phyloP scores from a whole-genome alignment of 2,888 invertebrate species.

The Vannuccia rotundouncinata region DNA sequence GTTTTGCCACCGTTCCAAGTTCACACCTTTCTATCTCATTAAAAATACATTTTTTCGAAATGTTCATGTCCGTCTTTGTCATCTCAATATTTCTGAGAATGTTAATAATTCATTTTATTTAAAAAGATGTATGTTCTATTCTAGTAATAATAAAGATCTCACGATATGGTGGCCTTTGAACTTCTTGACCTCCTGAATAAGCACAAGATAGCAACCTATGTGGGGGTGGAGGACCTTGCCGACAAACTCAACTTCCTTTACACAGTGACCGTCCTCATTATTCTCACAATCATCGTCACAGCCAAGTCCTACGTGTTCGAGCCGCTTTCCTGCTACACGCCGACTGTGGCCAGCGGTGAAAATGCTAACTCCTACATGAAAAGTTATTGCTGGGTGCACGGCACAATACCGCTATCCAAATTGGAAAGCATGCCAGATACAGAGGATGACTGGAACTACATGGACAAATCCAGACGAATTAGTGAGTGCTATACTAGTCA shows the following conservation, averaged over 20 bases:
- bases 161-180: not conserved
- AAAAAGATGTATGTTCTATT: too few species aligned
- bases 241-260: constrained; percentile 38
- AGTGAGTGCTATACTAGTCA: constrained; percentile 22
- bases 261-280: constrained; percentile 32
- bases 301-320: constrained; percentile 32
- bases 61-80: too few species aligned
- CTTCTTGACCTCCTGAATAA: not conserved
- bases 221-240: constrained; percentile 39
- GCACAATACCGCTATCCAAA: constrained; percentile 29
- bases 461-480: constrained; percentile 31
- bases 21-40: too few species aligned
- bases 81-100: too few species aligned
- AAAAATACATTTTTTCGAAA: too few species aligned
- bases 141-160: too few species aligned
- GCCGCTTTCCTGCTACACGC: constrained; percentile 37
- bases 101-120: too few species aligned
- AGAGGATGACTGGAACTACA: not conserved
- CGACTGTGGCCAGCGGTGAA: constrained; percentile 8
- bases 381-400: constrained; percentile 40
- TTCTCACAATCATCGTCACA: constrained; percentile 31
- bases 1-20: too few species aligned
- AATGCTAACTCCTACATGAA: constrained; percentile 34
- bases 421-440: constrained; percentile 30
- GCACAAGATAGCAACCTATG: constrained; percentile 27